Base-by-base conservation (phyloP, 1,140 invertebrate genomes). In the Penaeus indicus region DNA sequence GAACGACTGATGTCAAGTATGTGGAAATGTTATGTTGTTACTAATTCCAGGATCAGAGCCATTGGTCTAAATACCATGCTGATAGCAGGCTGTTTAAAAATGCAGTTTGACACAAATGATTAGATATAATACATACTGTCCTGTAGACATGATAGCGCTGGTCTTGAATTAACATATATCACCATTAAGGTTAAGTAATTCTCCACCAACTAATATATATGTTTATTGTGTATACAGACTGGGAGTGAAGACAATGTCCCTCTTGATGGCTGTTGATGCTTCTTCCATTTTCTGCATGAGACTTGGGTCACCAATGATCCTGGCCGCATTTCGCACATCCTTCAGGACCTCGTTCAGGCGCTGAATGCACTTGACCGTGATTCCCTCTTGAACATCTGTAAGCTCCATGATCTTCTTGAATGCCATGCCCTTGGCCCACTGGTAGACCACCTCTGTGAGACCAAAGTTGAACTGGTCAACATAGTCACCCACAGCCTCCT, bases 191-290 rank as follows among this genome's bases (percentile, higher is more conserved):
- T n/a, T 38, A 3, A 78, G 4, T 22, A n/a, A 47, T 38, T 78
- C 25, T 78, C 25, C 21, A 78, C 19, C 1, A 78, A 78, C 75
- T 1, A 78, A 78, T 22, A 78, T 18, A 61, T 62, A n/a, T 77
- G 21, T 67, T 88, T 88, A 91, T 92, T 95, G 94, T 18, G 97
- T 98, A 92, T 99, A 99, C 22, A 99, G 94, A 93, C 97, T 99
- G 32, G 98, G 97, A 61, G 98, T 97, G 93, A 99, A 99, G 1
- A 99, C 98, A 92, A 99, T 99, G 93, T 99, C 98, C 91, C 99
- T 94, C 92, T 99, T 99, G 84, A 99, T 99, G 62, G 96, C 95
- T 3, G 95, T 95, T 0, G 97, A 97, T 0, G 98, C 97, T 93
- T 98, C 96, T 92, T 99, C 97, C 97, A 99, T 99, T 94, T 99